Evolutionary conservation across 53 echinoderm and acorn worm species (phyloP).

Genomic region (Glandiceps talaboti): DNA sequence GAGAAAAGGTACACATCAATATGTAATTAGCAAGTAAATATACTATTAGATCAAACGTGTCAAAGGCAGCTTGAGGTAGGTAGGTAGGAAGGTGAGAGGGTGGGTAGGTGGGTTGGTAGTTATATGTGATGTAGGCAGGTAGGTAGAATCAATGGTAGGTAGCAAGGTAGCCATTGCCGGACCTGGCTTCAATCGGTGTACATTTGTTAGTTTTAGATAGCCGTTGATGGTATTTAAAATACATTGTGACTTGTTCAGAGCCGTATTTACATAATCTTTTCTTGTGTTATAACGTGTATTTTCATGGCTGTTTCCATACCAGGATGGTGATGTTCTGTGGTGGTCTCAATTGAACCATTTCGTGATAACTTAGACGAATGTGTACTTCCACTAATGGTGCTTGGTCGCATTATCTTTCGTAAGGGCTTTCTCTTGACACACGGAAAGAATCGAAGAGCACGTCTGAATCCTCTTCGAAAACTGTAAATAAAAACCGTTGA

Average conservation of each 20-base stretch:
- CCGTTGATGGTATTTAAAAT: too few species aligned
- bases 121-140: not conserved
- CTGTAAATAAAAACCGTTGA: slow-evolving; percentile 23
- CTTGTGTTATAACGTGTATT: too few species aligned
- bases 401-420: not conserved
- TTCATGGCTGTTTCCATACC: not conserved
- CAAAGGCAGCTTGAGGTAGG: too few species aligned
- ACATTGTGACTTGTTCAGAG: too few species aligned
- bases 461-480: slow-evolving; percentile 88
- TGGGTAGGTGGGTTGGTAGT: not conserved
- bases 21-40: too few species aligned
- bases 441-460: slow-evolving; percentile 57
- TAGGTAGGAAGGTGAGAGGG: not conserved
- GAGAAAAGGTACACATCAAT: too few species aligned
- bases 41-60: too few species aligned
- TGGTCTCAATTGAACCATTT: not conserved
- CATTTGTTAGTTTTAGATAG: too few species aligned
- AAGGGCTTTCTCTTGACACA: not conserved
- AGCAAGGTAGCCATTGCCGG: not conserved
- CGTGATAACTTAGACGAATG: not conserved
- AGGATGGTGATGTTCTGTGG: not conserved
- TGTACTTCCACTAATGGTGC: not conserved
- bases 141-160: not conserved
- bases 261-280: too few species aligned
- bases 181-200: too few species aligned